Conservation (phyloP, 2,888 invertebrate genomes). For the Drosophila villosipedis region DNA sequence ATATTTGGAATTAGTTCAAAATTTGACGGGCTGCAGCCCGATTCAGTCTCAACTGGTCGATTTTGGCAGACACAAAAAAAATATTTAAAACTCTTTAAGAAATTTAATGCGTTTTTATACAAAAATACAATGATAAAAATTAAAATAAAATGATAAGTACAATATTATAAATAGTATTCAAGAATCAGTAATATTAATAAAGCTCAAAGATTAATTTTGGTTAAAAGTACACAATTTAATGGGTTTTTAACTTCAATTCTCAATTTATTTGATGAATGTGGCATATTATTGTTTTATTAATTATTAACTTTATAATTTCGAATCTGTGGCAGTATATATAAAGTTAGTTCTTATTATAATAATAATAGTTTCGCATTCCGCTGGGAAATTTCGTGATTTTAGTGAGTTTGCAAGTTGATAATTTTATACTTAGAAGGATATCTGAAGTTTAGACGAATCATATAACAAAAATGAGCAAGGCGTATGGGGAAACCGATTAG, state of each 20-base stretch:
- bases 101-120: not conserved
- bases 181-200: not conserved
- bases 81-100: not conserved
- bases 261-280: not conserved
- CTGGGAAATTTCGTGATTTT: not conserved
- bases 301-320: not conserved
- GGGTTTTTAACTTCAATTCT: not conserved
- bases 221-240: not conserved
- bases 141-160: not conserved
- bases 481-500: conserved; percentile 14
- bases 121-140: not conserved
- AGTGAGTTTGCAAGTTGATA: not conserved
- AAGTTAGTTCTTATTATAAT: not conserved
- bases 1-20: not conserved
- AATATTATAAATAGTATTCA: not conserved
- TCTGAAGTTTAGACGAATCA: conserved; percentile 15
- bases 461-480: conserved; percentile 26
- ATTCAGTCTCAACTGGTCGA: not conserved
- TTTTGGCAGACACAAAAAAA: not conserved
- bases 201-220: not conserved
- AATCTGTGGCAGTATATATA: not conserved
- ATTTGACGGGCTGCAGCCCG: not conserved
- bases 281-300: not conserved
- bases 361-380: not conserved
- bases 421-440: conserved; percentile 9